phyloP scores from a whole-genome alignment of 2,797 vertebrate species.

The Squalus acanthias region DNA sequence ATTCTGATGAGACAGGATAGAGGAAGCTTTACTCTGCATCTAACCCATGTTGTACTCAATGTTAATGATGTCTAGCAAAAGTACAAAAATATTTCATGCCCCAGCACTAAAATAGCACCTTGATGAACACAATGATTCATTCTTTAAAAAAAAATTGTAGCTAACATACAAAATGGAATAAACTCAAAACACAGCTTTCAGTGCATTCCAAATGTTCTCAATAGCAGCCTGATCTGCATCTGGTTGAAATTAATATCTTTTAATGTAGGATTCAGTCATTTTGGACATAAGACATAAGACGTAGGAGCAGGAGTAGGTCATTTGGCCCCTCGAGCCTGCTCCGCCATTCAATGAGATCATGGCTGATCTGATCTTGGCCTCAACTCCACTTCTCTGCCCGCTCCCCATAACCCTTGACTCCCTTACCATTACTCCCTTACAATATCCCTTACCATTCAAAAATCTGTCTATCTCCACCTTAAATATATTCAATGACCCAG shows the following conservation, averaged over 20 bases:
- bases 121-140: not conserved
- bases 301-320: too few relatives aligned
- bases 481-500: too few relatives aligned
- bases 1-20: not conserved
- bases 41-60: not conserved
- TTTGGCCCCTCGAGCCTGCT: too few relatives aligned
- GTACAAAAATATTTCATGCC: not conserved
- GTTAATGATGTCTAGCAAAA: not conserved
- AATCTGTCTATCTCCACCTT: too few relatives aligned
- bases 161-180: not conserved
- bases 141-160: not conserved
- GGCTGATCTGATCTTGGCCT: too few relatives aligned
- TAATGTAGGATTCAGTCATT: not conserved
- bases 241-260: not conserved
- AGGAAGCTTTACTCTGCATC: not conserved
- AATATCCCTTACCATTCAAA: too few relatives aligned
- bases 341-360: too few relatives aligned
- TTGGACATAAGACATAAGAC: too few relatives aligned
- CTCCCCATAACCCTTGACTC: too few relatives aligned
- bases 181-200: not conserved
- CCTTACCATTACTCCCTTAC: too few relatives aligned
- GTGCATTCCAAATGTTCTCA: not conserved
- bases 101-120: not conserved
- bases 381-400: too few relatives aligned
- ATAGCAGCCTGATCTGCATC: not conserved